Percentiles rank a stretch among this genome's conserved stretches.
Conservation (phyloP, 2,888 invertebrate genomes). For the Rhagium mordax region DNA sequence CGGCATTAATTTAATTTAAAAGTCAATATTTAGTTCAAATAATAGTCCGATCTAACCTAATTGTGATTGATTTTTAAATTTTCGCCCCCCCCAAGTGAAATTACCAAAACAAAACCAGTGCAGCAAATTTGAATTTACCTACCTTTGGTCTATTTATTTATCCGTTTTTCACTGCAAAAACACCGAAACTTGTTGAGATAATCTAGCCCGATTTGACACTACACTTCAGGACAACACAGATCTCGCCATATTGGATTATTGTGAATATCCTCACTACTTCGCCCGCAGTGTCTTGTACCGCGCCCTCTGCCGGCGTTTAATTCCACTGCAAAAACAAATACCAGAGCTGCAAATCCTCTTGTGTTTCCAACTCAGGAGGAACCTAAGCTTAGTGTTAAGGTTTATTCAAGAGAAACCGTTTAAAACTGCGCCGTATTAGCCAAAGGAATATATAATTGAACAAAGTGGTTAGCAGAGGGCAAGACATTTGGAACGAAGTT, state of each 20-base stretch:
- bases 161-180: constrained; percentile 37
- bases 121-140: background rate
- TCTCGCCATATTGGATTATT: constrained; percentile 59
- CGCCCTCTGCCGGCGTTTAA: background rate
- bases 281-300: constrained; percentile 25
- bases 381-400: background rate
- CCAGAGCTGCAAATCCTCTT: background rate
- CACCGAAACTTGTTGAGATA: constrained; percentile 31
- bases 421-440: background rate
- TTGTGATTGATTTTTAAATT: constrained; percentile 38
- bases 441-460: background rate
- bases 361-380: background rate
- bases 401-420: background rate
- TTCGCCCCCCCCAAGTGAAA: constrained; percentile 3
- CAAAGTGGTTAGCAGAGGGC: background rate
- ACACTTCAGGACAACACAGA: constrained; percentile 50
- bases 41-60: constrained; percentile 30
- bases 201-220: constrained; percentile 41
- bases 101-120: background rate
- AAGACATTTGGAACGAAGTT: constrained; percentile 14
- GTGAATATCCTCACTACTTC: constrained; percentile 38
- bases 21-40: background rate
- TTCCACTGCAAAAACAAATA: background rate
- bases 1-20: background rate
- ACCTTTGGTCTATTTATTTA: constrained; percentile 5